A percentile compares a stretch with the other conserved stretches of the same genome.
Evolutionary conservation across 2,797 vertebrate genomes (phyloP).

Genomic region (Calcarius lapponicus): DNA sequence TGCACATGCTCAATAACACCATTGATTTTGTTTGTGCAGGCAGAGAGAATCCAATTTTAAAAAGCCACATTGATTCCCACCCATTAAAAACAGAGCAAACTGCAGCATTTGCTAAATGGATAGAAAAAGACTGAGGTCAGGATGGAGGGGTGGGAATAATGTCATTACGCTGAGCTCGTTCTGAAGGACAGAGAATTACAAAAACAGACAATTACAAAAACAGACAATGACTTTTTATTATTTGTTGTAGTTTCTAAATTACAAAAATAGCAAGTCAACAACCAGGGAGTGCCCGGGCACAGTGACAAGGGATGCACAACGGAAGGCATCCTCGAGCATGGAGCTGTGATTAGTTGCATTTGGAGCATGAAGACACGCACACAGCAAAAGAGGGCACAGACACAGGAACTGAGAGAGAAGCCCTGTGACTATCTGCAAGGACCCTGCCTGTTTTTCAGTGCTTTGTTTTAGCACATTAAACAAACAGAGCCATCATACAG

Average conservation of each 20-base stretch:
- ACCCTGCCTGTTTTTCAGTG: slow-evolving; percentile 8
- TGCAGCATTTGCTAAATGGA: slow-evolving; percentile 59
- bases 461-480: slow-evolving; percentile 55
- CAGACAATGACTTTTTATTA: background rate
- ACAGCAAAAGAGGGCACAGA: background rate
- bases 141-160: slow-evolving; percentile 34
- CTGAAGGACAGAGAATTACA: slow-evolving; percentile 17
- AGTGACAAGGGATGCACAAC: background rate
- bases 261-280: background rate
- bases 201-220: background rate
- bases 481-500: background rate
- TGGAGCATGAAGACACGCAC: slow-evolving; percentile 50
- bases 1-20: slow-evolving; percentile 59
- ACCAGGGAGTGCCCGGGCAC: background rate
- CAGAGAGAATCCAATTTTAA: slow-evolving; percentile 61
- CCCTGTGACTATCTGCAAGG: background rate
- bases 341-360: slow-evolving; percentile 34
- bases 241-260: slow-evolving; percentile 23
- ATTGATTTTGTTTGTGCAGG: slow-evolving; percentile 70
- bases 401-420: background rate
- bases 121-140: slow-evolving; percentile 54
- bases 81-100: slow-evolving; percentile 62
- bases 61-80: slow-evolving; percentile 67
- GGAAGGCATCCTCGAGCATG: background rate
- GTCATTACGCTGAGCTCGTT: background rate